Base-by-base conservation (phyloP, 1,140 invertebrate species). In the Rhopalosiphum padi region DNA sequence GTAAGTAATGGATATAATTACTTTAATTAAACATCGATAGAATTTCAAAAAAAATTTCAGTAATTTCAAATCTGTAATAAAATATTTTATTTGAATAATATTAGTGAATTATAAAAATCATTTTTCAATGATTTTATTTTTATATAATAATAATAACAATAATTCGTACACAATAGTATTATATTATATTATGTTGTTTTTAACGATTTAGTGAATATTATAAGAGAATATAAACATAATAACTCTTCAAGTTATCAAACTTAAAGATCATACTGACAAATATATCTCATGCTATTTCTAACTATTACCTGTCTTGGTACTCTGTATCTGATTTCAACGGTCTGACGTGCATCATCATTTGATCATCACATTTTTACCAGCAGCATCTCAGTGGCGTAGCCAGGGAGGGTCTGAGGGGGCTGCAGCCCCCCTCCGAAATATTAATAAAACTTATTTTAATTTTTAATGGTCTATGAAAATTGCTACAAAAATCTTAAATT, bases 221-320 rank as follows among this genome's bases (percentile, higher is more conserved):
- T 30, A n/a, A n/a, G 4, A 68, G 1, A 68, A 68, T 82, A 37
- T 7, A 35, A 82, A 21, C 77, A 82, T 82, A 35, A 86, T 25
- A 9, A 5, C 35, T 88, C 30, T 51, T 51, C 43, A 25, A 51
- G 30, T 88, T 88, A 22, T n/a, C 1, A 6, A 21, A 18, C 0
- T 51, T 88, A 30, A 88, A 88, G 86, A 88, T 18, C 30, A 88
- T 21, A 88, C 25, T 88, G 86, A 88, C 46, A 88, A 51, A 88
- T 11, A 88, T 46, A 86, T 46, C 25, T 23, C 5, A 46, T 46
- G 85, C 43, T 8, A 86, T 46, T 43, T 48, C 15, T 86, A 2
- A 9, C 4, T 86, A 41, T 48, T 30, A 41, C 21, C 25, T n/a
- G 41, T 25, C 83, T 41, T 41, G 41, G 41, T 41, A 46, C 22